These are phyloP conservation scores for Diplodus puntazzo DNA, from an alignment of 2,797 vertebrate genomes.

Conservation along the genomic window DNA sequence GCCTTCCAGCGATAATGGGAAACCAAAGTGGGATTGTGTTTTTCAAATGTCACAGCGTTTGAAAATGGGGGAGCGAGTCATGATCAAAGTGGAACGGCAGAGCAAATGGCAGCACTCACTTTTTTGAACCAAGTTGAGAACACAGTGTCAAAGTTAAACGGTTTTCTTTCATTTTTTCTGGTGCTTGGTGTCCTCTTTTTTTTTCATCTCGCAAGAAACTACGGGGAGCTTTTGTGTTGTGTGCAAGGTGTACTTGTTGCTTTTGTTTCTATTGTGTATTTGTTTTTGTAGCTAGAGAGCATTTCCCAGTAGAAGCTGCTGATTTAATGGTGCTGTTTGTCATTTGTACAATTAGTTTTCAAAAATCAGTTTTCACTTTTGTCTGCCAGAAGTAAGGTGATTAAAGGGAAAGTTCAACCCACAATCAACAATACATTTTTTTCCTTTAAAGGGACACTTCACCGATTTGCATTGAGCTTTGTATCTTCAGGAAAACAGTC, in stretches of 20 bases:
- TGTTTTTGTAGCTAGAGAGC: constrained; percentile 2
- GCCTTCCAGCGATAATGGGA: constrained; percentile 63
- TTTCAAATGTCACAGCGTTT: constrained; percentile 73
- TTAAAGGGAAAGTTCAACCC: background rate
- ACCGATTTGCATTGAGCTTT: too few species aligned
- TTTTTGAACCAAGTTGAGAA: constrained; percentile 62
- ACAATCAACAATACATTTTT: too few species aligned
- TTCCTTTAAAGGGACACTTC: too few species aligned
- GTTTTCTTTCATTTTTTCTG: constrained; percentile 43
- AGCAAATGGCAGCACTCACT: constrained; percentile 65
- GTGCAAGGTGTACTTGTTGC: background rate
- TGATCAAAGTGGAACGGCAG: constrained; percentile 68
- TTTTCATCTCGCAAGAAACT: constrained; percentile 25
- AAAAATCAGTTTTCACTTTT: constrained; percentile 13
- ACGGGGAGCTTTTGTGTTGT: constrained; percentile 18
- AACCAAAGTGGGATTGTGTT: constrained; percentile 70
- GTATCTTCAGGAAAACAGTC: too few species aligned
- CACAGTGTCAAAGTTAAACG: constrained; percentile 66
- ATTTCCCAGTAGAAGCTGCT: background rate
- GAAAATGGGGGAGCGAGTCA: constrained; percentile 66
- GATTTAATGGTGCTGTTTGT: constrained; percentile 22
- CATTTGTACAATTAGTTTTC: constrained; percentile 20
- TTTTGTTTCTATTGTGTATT: constrained; percentile 6
- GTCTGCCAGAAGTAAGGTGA: constrained; percentile 12
- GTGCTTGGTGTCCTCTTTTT: constrained; percentile 13